Conservation (phyloP, 2,888 invertebrate genomes). For the Xestia ashworthii region DNA sequence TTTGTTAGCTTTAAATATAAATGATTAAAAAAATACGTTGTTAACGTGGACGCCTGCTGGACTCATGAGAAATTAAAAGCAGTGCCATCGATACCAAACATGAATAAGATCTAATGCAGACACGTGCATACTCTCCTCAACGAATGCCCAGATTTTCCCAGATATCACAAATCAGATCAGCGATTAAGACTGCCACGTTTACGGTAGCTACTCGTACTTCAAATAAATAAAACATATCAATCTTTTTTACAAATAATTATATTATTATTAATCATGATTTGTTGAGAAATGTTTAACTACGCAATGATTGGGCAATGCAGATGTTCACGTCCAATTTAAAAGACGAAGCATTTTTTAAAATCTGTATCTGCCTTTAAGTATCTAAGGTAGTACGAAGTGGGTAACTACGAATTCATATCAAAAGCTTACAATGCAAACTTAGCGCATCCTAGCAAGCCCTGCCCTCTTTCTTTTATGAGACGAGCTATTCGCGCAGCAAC, state of each 20-base stretch:
- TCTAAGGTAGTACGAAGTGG: not conserved
- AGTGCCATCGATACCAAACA: not conserved
- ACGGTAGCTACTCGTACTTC: not conserved
- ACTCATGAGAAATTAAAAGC: not conserved
- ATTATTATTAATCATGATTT: no score
- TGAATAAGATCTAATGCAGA: not conserved
- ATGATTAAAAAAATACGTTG: no score
- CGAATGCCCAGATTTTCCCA: not conserved
- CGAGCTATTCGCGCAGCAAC: not conserved
- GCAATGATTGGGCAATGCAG: not conserved
- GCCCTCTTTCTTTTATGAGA: not conserved
- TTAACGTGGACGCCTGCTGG: no score
- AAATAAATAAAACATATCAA: not conserved
- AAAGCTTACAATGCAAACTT: constrained; percentile 2
- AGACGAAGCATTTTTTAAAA: not conserved
- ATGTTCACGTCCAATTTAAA: not conserved
- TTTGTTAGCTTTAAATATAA: no score
- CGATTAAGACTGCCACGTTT: not conserved
- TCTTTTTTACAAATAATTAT: not conserved
- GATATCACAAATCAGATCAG: not conserved
- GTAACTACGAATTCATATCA: not conserved
- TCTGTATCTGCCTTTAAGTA: not conserved
- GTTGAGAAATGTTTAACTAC: not conserved
- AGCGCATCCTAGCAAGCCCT: not conserved
- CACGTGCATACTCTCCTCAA: not conserved